Evolutionary conservation across 2,113 vertebrate species (phyloP), one percentile per base, ranked within the genome.

Genomic region (Ciconia boyciana): DNA sequence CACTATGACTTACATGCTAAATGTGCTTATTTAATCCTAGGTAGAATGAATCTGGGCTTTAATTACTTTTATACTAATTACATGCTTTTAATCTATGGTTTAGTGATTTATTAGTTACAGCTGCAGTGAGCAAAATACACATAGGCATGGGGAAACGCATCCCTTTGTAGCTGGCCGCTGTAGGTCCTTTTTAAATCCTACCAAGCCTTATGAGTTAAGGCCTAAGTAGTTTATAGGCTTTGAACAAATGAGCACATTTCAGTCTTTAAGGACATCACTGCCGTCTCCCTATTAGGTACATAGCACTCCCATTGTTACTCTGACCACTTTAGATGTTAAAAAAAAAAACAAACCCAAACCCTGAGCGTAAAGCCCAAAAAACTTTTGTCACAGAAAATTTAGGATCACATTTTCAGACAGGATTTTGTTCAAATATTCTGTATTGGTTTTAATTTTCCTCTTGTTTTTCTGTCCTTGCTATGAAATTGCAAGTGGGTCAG

Each of bases 1-100:
- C 31, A 36, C 24, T 54, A 32, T 24, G 49, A 57, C 54, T 88
- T 93, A 65, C 11, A 48, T 44, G 46, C 41, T 28, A 80, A 69
- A 72, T 86, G 28, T 65, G 34, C 83, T 93, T 95, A 79, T 86
- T 79, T 90, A 48, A 34, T 83, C 21, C 28, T 70, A 93, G 66
- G 71, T 93, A 65, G 54, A 94, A 88, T 61, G 41, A 88, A 54
- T 79, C 79, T 69, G 83, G 52, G 72, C 78, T 88, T 93, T 95
- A 95, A 95, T 97, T 97, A 94, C 83, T 96, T 97, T 96, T 92
- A 84, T 97, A 80, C 76, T 85, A 89, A 80, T 85, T 96, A 93
- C 69, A 92, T 94, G 89, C 91, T 97, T 98, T 96, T 96, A 93
- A 96, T 96, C 80, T 97, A 74, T 88, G 94, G 68, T 94, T 97